These are phyloP conservation scores for Antechinus stuartii DNA, from an alignment of 2,113 vertebrate genomes.

Conservation along the genomic window DNA sequence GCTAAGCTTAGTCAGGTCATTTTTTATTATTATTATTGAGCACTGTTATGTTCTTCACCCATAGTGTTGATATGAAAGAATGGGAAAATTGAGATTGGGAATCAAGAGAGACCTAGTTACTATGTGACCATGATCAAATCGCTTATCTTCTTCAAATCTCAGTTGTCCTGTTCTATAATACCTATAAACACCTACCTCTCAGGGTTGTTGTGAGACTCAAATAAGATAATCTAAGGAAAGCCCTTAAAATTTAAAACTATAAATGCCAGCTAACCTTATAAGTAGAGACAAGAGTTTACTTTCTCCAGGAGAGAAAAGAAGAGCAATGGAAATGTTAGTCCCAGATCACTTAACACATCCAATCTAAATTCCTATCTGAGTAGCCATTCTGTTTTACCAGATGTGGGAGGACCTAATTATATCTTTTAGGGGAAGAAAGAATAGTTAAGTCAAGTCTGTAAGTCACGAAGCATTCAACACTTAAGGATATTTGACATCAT, in stretches of 20 bases:
- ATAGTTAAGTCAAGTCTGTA: slow-evolving; percentile 27
- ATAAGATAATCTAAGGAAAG: neutral
- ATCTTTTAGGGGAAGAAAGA: slow-evolving; percentile 35
- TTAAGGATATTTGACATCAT: slow-evolving; percentile 32
- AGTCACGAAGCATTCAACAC: slow-evolving; percentile 37
- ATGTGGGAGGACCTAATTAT: slow-evolving; percentile 51
- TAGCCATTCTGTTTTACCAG: slow-evolving; percentile 29
- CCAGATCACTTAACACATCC: slow-evolving; percentile 34
- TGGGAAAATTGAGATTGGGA: neutral
- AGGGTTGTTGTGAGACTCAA: neutral
- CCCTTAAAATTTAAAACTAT: neutral
- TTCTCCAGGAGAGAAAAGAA: slow-evolving; percentile 28
- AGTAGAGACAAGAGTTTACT: slow-evolving; percentile 4
- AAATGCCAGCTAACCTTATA: neutral
- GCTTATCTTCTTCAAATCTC: neutral
- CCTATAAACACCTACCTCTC: neutral
- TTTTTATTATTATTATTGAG: neutral
- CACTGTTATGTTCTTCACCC: slow-evolving; percentile 27
- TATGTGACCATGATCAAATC: neutral
- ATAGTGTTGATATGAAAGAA: slow-evolving; percentile 38
- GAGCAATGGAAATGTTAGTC: slow-evolving; percentile 49
- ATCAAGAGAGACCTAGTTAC: neutral
- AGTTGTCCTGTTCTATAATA: neutral
- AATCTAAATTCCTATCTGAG: slow-evolving; percentile 42
- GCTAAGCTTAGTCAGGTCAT: neutral